Conservation (phyloP, 1,140 invertebrate species). For the Eciton burchellii region DNA sequence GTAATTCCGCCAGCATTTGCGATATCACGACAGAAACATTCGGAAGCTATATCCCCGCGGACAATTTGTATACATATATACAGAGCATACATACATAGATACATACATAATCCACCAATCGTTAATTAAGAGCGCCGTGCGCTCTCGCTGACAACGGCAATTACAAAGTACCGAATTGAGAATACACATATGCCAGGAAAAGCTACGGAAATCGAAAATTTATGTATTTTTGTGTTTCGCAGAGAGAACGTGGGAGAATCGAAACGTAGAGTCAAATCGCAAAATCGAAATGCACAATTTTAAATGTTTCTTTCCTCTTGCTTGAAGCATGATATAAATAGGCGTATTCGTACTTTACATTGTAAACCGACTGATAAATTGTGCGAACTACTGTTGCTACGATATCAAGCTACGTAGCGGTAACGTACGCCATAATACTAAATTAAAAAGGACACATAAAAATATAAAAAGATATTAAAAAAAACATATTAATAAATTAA, state of each 20-base stretch:
- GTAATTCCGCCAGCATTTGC: neutral
- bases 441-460: neutral
- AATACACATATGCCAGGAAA: slow-evolving; percentile 11
- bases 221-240: neutral
- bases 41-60: neutral
- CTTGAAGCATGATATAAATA: no score
- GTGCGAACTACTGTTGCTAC: no score
- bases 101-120: slow-evolving; percentile 12
- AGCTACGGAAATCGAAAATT: neutral
- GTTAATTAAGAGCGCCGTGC: slow-evolving; percentile 34
- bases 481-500: neutral
- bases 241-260: neutral
- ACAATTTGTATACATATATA: slow-evolving; percentile 22
- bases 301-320: no score
- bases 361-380: no score
- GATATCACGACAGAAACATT: neutral
- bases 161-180: neutral
- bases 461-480: neutral
- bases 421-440: neutral
- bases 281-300: no score
- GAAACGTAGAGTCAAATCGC: neutral
- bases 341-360: no score
- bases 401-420: neutral
- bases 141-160: neutral
- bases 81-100: no score